Evolutionary conservation across 2,797 vertebrate genomes (phyloP), one percentile per base, ranked within the genome.

Genomic region (Anguilla marmorata): DNA sequence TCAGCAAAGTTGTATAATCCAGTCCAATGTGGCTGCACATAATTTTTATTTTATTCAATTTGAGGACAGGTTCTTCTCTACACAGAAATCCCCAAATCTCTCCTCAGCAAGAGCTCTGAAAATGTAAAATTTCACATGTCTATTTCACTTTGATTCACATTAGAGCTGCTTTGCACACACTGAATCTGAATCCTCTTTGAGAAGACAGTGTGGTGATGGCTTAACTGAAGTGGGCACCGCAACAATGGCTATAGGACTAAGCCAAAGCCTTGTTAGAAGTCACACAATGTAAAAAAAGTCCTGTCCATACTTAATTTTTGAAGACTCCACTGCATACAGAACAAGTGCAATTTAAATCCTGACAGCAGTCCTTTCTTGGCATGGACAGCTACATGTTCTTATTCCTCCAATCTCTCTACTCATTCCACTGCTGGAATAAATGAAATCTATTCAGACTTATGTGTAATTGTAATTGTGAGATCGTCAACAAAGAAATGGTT

Each of bases 61-160:
- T 14, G 48, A n/a, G 48, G 48, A 21, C 45, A 54, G 82, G 19
- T 24, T 19, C 76, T 21, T 48, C 4, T 37, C 72, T 76, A 24
- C 45, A 82, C 24, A 82, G 41, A 82, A 82, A 82, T 82, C 41
- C 79, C 33, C 21, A 7, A 48, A 82, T 82, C 41, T 82, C 79
- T 2, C 21, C 45, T 48, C 41, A 24, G 79, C 45, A 48, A 45
- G 79, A 82, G 45, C 45, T 82, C 19, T 24, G 79, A 50, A 48
- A 82, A 82, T 82, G 50, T 50, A 8, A 8, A 82, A 82, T 82
- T 82, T 48, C 45, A 2, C 79, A 82, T 50, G 79, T 41, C 16
- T 82, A 82, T 82, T 48, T 50, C 79, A 50, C 79, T 48, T 24
- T 19, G 79, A 48, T 48, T 50, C 16, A 41, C 37, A 76, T 14